Base-by-base conservation (phyloP, 2,797 vertebrate genomes). In the Labroides dimidiatus region DNA sequence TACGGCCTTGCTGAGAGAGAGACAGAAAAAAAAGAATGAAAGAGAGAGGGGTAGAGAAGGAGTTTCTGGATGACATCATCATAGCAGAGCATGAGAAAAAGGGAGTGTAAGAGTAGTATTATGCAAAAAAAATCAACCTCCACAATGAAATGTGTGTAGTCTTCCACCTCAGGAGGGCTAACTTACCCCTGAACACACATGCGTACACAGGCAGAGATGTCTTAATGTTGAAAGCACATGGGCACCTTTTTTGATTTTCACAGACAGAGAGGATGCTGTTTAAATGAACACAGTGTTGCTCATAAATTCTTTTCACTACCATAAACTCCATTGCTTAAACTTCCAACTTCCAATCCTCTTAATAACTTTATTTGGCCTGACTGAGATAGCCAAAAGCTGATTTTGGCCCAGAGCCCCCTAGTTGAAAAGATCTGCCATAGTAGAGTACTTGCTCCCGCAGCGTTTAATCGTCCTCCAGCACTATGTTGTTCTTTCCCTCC, bases 11-110 rank as follows among this genome's bases (percentile, higher is more conserved):
- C 79, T 56, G 78, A 74, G 74, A 78, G 69, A 76, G 72, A 74
- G 72, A 78, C 65, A 74, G 74, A 43, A 79, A 62, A 63, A 48
- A 56, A 43, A 54, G 64, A 60, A 62, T 45, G 59, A 41, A 44
- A 44, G 52, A 43, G 56, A 53, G 70, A 71, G 67, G 64, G 62
- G 52, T 45, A 56, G 66, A 74, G 67, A 70, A 69, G 71, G 86
- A 73, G 84, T 84, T 89, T 91, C 77, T 85, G 67, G 79, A 84
- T 92, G 88, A 93, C 88, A 90, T 93, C 89, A 92, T 87, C 77
- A 78, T 59, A 70, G 81, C 55, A 63, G 51, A 75, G 79, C 63
- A 79, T 16, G 27, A 60, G 37, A 66, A 63, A 77, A 44, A 51
- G 51, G 55, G 60, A 69, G 61, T 54, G 65, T 73, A 85, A 80